Conservation (phyloP, 2,113 vertebrate species). For the Pelvicachromis taeniatus region DNA sequence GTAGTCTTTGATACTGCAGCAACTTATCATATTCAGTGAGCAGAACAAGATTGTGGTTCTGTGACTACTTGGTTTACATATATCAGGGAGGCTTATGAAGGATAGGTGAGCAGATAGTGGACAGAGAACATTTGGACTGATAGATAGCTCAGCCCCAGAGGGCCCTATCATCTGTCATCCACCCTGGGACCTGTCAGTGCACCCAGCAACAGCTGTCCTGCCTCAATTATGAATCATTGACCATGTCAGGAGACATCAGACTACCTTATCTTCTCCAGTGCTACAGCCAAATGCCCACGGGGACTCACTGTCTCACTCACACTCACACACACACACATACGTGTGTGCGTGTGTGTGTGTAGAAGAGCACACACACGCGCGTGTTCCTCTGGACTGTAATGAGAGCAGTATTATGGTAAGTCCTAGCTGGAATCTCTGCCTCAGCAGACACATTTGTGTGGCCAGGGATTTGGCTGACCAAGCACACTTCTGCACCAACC, state of each 20-base stretch:
- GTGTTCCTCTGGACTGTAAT: conserved; percentile 32
- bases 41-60: conserved; percentile 1
- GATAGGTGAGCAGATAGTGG: conserved; percentile 57
- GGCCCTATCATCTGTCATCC: conserved; percentile 67
- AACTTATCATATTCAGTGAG: conserved; percentile 1
- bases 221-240: conserved; percentile 73
- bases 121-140: conserved; percentile 58
- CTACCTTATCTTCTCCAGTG: conserved; percentile 56
- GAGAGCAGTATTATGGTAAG: conserved; percentile 42
- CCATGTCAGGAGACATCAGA: conserved; percentile 64
- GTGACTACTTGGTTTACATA: conserved; percentile 37
- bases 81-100: conserved; percentile 24
- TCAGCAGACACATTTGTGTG: conserved; percentile 46
- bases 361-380: neutral
- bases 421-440: conserved; percentile 34
- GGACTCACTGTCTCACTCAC: conserved; percentile 29
- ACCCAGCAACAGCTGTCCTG: conserved; percentile 71
- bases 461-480: conserved; percentile 49
- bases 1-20: neutral
- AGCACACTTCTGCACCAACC: conserved; percentile 46
- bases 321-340: neutral
- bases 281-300: conserved; percentile 52
- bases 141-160: conserved; percentile 54
- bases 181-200: conserved; percentile 64
- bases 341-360: neutral